Base-by-base conservation (phyloP, 2,113 vertebrate species). In the Leptosomus discolor region DNA sequence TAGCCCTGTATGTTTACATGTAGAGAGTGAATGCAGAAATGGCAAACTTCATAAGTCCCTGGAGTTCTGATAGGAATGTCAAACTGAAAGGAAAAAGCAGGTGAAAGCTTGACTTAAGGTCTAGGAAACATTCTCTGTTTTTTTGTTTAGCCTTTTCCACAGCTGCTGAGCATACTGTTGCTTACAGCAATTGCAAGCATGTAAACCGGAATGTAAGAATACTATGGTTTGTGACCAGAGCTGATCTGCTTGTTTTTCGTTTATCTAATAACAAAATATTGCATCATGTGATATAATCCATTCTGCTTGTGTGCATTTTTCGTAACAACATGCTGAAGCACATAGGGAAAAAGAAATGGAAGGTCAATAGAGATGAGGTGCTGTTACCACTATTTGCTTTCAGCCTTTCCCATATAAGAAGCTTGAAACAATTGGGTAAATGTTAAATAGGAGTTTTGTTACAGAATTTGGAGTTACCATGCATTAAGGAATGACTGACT, bases 1-100 rank as follows among this genome's bases (percentile, higher is more conserved):
- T 3, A 85, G 36, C 24, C 4, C 30, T 1, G 15, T 50, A 4
- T 32, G 27, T 43, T 50, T 50, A 4, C 6, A 2, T 3, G 15
- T 6, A 1, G 0, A 6, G 58, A 26, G 45, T 7, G 54, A 57
- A 8, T 20, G 45, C 67, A 41, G 75, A 70, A 36, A 17, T 2
- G 2, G 12, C 21, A 32, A 22, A 16, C 3, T 69, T 48, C 2
- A n/a, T 14, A 15, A 70, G 3, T 21, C 12, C 8, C 24, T 65
- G 51, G 51, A 56, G 15, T 34, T 58, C 11, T 50, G 39, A 11
- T 11, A 2, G 6, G 57, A 48, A 57, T 8, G 8, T 56, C 48
- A 20, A 21, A 45, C 20, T 54, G 45, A 16, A 27, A 51, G 58
- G 7, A 22, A 30, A 30, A 80, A 48, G 5, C 39, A 46, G 37